Percentiles rank a stretch among this genome's conserved stretches.
Conservation (phyloP, 2,113 vertebrate species). For the Setophaga coronata region DNA sequence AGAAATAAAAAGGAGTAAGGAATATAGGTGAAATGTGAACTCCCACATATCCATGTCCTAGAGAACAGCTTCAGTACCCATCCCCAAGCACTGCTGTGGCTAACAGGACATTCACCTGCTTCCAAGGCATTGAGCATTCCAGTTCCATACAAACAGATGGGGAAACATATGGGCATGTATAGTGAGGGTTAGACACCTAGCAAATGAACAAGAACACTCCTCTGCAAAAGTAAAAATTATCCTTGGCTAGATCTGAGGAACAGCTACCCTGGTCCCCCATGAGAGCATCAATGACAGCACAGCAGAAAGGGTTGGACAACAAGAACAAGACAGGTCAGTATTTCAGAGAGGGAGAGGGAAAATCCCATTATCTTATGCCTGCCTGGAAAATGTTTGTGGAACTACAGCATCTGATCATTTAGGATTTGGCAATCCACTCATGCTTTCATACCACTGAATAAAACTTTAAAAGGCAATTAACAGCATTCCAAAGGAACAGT, state of each 20-base stretch:
- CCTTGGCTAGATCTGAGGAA: background rate
- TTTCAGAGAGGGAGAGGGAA: background rate
- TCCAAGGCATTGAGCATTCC: background rate
- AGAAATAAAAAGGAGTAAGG: background rate
- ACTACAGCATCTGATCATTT: background rate
- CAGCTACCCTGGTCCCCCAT: background rate
- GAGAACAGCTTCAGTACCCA: background rate
- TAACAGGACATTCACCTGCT: accelerated
- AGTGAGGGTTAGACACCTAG: background rate
- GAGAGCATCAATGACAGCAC: background rate
- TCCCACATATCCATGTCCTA: background rate
- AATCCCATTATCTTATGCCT: background rate
- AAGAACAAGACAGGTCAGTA: background rate
- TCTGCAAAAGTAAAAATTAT: background rate
- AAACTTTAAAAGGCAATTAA: background rate
- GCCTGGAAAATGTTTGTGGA: background rate
- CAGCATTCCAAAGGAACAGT: background rate
- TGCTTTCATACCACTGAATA: background rate
- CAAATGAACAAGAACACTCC: background rate
- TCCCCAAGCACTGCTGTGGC: background rate
- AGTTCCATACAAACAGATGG: background rate
- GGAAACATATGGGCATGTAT: accelerated
- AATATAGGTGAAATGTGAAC: background rate
- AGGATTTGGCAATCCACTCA: background rate
- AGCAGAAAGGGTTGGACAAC: background rate